Evolutionary conservation across 2,113 vertebrate species (phyloP).

Genomic region (Ctenodactylus gundi): DNA sequence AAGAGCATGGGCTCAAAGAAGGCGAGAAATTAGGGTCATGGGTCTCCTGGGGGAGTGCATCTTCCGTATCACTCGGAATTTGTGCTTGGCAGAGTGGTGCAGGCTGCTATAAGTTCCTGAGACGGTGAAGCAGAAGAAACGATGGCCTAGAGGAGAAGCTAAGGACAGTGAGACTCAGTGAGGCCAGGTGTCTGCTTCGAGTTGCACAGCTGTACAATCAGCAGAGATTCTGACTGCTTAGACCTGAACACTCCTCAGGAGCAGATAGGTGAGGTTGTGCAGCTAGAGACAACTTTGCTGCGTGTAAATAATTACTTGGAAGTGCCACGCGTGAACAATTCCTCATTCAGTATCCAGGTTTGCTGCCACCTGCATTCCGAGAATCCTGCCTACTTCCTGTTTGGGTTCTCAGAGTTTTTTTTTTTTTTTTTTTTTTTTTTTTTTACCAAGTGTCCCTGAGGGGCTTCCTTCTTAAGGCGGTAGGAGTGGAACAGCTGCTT

Average conservation of each 20-base stretch:
- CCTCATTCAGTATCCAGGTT: not conserved
- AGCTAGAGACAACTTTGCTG: not conserved
- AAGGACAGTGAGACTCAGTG: not conserved
- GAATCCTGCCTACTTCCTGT: not conserved
- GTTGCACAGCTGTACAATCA: not conserved
- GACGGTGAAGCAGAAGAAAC: not conserved
- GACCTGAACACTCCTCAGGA: not conserved
- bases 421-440: too few species aligned
- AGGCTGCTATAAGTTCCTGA: not conserved
- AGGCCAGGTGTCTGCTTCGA: not conserved
- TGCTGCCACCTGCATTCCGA: not conserved
- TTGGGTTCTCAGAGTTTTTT: not conserved
- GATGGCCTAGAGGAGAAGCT: not conserved
- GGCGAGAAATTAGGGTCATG: not conserved
- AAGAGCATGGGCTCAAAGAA: not conserved
- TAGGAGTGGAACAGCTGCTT: not conserved
- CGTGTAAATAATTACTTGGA: not conserved
- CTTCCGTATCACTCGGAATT: not conserved
- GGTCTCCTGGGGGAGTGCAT: not conserved
- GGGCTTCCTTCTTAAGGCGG: not conserved
- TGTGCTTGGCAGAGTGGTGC: not conserved
- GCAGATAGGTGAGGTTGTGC: not conserved
- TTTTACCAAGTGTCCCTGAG: not conserved
- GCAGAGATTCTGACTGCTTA: not conserved
- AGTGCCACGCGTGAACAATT: not conserved